Evolutionary conservation across 1,140 invertebrate genomes (phyloP), one percentile per base, ranked within the genome.

Genomic region (Zaprionus taronus): DNA sequence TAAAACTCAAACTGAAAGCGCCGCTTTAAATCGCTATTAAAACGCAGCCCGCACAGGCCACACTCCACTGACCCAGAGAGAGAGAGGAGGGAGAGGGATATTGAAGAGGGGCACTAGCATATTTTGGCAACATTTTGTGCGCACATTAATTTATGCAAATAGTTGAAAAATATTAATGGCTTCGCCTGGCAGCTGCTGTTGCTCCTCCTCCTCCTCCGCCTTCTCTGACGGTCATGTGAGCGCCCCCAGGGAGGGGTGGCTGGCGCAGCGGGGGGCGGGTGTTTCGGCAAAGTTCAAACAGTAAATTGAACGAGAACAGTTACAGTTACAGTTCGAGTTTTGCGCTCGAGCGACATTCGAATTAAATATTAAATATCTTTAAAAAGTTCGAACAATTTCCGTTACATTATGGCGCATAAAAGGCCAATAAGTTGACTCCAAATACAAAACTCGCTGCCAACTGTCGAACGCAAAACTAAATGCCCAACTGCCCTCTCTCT

Each of bases 111-210:
- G 56, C 17, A 17, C 20, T 26, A 71, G 64, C 72, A 80, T 81
- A 84, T 85, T 90, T 90, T 82, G 81, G 79, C 79, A 90, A 90
- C 81, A 85, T 80, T 90, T 90, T 90, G 85, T 77, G 76, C 81
- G 62, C 79, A 75, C 85, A 90, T 90, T 90, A 90, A 90, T 90
- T 90, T 90, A 90, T 90, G 85, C 73, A 90, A 90, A 90, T 90
- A 90, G 85, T 90, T 90, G 76, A 81, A 84, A 90, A 90, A 90
- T 90, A 85, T 90, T 90, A 90, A 90, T 89, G 85, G 81, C 81
- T 66, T 41, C 62, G 56, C 38, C 78, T 31, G 77, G 72, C 81
- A 85, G 85, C 77, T 84, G 81, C 47, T 62, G 49, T 31, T 28
- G 51, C n/a, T 20, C 9, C 58, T 44, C 58, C 15, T 34, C n/a